Evolutionary conservation across 2,113 vertebrate species (phyloP), one percentile per base, ranked within the genome.

Genomic region (Axis porcinus): DNA sequence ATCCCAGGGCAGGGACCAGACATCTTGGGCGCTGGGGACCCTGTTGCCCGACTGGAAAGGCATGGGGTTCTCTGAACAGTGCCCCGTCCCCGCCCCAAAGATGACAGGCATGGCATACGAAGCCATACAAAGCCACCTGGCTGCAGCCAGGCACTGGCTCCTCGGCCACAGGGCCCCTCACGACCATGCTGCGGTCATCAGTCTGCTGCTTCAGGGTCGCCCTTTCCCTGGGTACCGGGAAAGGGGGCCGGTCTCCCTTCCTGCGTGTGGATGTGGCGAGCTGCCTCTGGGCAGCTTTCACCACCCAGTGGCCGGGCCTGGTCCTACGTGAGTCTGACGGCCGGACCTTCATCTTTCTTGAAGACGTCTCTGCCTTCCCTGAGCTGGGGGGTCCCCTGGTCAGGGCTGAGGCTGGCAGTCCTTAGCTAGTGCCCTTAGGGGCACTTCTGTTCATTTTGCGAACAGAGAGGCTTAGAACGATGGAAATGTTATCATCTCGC

Each of bases 151-250:
- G 43, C 33, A 5, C 5, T 4, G 15, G 83, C 23, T 52, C 50
- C 45, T 16, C 6, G 2, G 74, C 43, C 13, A 15, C 0, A 1
- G 16, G 57, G 57, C 6, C 2, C 6, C 90, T 94, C 43, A 40
- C 13, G 14, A 0, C 21, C 6, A 9, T 0, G 2, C n/a, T 27
- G 33, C 58, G 0, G 1, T 8, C 16, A 9, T 17, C n/a, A 33
- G 83, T 43, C 76, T n/a, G 43, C 8, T 14, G 47, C 7, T 55
- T 52, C 9, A 2, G 7, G 1, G 60, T 3, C 7, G 1, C 55
- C 13, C 84, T 70, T 84, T 45, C 3, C 6, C 27, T n/a, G 7
- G 60, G 52, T 40, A 9, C 67, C 21, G 10, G 25, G 62, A 57
- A 70, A 9, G 55, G 43, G 7, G 79, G 40, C 30, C 0, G 2